Percentiles rank a stretch among this genome's conserved stretches.
Evolutionary conservation across 2,888 invertebrate species (phyloP).

Genomic region (Drosophila monieri): DNA sequence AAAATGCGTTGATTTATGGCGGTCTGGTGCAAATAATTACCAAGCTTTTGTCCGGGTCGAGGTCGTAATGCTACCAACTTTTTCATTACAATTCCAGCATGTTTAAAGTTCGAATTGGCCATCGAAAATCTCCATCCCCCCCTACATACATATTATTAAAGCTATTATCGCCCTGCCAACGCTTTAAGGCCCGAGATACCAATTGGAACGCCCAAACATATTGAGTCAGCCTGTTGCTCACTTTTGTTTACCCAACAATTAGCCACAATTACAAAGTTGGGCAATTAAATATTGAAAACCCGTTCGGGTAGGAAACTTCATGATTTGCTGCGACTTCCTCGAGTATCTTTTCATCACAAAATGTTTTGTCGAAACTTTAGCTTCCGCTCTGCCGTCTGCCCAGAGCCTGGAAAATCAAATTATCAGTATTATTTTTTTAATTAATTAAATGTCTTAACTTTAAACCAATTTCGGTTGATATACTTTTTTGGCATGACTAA

Average conservation of each 20-base stretch:
- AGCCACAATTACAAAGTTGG: constrained; percentile 66
- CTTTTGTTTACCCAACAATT: constrained; percentile 69
- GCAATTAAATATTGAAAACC: constrained; percentile 73
- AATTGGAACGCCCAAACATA: constrained; percentile 41
- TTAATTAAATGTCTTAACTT: constrained; percentile 52
- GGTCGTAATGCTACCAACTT: constrained; percentile 12
- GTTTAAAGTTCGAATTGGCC: background rate
- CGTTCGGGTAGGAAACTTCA: constrained; percentile 42
- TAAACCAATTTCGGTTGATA: constrained; percentile 18
- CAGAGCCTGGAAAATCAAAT: constrained; percentile 20
- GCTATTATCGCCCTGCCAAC: constrained; percentile 11
- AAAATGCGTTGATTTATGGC: constrained; percentile 43
- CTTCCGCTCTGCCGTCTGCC: constrained; percentile 53
- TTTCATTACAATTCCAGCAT: constrained; percentile 25
- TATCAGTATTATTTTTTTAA: constrained; percentile 37
- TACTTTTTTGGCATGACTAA: constrained; percentile 32
- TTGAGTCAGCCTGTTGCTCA: constrained; percentile 45
- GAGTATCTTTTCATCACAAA: constrained; percentile 29
- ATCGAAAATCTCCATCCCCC: background rate
- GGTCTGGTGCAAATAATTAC: constrained; percentile 39
- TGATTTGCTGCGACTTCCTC: constrained; percentile 58
- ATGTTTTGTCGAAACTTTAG: constrained; percentile 17
- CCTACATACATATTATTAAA: constrained; percentile 4
- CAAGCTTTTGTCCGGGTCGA: constrained; percentile 25
- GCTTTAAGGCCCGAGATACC: constrained; percentile 11